A percentile compares a stretch with the other conserved stretches of the same genome.
phyloP scores from a whole-genome alignment of 2,113 vertebrate species.

The Phasianus colchicus region DNA sequence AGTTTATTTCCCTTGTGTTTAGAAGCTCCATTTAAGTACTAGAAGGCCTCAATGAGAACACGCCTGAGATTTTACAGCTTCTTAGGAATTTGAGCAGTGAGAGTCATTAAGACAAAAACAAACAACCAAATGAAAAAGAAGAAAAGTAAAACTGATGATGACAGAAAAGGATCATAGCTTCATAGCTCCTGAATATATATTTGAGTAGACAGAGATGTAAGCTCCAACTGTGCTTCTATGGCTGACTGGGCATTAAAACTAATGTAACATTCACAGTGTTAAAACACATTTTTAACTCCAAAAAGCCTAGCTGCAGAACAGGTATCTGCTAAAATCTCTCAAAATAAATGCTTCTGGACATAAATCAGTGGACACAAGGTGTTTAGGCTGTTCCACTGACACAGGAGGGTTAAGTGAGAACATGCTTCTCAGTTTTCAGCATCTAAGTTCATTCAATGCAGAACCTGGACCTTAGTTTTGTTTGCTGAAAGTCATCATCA shows the following conservation, averaged over 20 bases:
- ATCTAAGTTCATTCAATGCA: neutral
- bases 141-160: neutral
- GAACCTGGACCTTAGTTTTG: neutral
- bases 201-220: neutral
- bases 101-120: too few species aligned
- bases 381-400: neutral
- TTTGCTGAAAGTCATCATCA: neutral
- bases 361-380: neutral
- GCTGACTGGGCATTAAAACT: neutral
- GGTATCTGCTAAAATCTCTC: neutral
- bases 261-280: neutral
- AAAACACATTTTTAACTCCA: neutral
- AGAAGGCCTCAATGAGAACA: too few species aligned
- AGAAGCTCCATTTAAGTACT: too few species aligned
- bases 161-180: neutral
- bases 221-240: neutral
- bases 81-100: neutral
- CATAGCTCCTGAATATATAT: neutral
- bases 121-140: neutral
- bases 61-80: neutral
- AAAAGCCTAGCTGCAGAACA: neutral
- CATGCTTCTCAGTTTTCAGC: neutral
- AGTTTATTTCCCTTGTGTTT: too few species aligned
- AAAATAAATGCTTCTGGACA: neutral
- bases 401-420: neutral